Percentiles rank a stretch among this genome's conserved stretches.
Conservation (phyloP, 2,113 vertebrate genomes). For the Gasterosteus aculeatus region DNA sequence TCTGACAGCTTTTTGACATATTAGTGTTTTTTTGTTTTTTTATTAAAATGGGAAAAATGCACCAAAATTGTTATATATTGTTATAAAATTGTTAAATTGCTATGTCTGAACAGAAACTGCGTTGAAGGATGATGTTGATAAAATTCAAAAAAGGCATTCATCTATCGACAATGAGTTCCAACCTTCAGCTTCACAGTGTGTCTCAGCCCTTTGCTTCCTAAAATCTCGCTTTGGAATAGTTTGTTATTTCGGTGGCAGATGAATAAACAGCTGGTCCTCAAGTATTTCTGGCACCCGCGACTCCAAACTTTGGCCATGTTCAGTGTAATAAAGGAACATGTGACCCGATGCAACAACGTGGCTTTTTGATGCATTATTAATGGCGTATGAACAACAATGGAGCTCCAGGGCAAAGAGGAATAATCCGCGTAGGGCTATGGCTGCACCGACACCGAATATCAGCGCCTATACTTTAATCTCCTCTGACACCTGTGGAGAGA, state of each 20-base stretch:
- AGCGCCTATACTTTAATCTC: background rate
- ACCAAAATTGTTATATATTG: background rate
- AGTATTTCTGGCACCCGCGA: background rate
- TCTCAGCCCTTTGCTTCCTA: background rate
- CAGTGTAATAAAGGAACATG: background rate
- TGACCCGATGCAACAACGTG: background rate
- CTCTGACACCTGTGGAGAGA: background rate
- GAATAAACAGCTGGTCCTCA: background rate
- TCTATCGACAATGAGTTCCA: background rate
- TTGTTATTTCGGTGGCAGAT: background rate
- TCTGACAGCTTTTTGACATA: constrained; percentile 14
- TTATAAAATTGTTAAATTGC: too few relatives aligned
- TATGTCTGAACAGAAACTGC: background rate
- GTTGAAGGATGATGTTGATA: background rate
- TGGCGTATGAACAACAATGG: background rate
- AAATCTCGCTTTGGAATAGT: background rate
- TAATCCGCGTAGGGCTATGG: background rate
- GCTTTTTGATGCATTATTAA: background rate
- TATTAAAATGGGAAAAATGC: constrained; percentile 18
- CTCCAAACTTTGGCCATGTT: background rate
- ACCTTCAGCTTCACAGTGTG: background rate
- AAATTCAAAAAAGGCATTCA: background rate
- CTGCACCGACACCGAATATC: background rate
- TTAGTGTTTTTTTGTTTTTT: background rate
- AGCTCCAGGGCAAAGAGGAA: background rate